A percentile compares a stretch with the other conserved stretches of the same genome.
phyloP scores from a whole-genome alignment of 2,797 vertebrate genomes.

The Champsocephalus gunnari region DNA sequence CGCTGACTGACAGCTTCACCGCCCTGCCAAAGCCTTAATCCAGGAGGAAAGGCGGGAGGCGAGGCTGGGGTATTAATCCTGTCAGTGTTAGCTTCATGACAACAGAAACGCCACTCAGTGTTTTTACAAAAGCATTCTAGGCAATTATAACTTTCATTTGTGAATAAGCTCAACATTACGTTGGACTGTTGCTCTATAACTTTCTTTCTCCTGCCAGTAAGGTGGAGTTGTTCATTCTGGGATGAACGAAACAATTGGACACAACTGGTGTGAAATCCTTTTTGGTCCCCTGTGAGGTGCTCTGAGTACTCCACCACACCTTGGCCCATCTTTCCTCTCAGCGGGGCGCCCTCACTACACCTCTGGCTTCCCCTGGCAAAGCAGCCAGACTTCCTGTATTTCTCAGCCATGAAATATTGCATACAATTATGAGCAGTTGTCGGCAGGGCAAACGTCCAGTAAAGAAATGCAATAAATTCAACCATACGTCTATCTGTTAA shows the following conservation, averaged over 20 bases:
- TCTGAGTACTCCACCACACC: constrained; percentile 69
- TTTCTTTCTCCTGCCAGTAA: constrained; percentile 44
- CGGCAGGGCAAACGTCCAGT: constrained; percentile 43
- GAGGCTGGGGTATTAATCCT: constrained; percentile 65
- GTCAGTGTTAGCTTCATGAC: constrained; percentile 38
- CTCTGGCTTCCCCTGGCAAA: constrained; percentile 79
- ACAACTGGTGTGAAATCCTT: constrained; percentile 86
- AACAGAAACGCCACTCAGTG: constrained; percentile 42
- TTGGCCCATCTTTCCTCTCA: constrained; percentile 79
- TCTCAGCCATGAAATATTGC: constrained; percentile 57
- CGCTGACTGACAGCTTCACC: constrained; percentile 85
- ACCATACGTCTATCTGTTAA: constrained; percentile 46
- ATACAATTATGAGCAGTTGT: constrained; percentile 35
- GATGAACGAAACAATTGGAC: constrained; percentile 72
- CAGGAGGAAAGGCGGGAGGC: constrained; percentile 79
- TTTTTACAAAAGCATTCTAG: constrained; percentile 24
- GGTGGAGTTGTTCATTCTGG: constrained; percentile 58
- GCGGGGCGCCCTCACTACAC: constrained; percentile 57
- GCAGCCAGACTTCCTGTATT: constrained; percentile 85
- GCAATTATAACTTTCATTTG: constrained; percentile 29
- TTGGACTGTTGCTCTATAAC: constrained; percentile 15
- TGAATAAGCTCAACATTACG: constrained; percentile 11
- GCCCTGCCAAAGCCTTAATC: constrained; percentile 81
- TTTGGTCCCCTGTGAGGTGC: constrained; percentile 78
- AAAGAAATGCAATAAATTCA: constrained; percentile 58